These are phyloP conservation scores for Lithosia quadra DNA, from an alignment of 2,888 invertebrate genomes.

Conservation along the genomic window DNA sequence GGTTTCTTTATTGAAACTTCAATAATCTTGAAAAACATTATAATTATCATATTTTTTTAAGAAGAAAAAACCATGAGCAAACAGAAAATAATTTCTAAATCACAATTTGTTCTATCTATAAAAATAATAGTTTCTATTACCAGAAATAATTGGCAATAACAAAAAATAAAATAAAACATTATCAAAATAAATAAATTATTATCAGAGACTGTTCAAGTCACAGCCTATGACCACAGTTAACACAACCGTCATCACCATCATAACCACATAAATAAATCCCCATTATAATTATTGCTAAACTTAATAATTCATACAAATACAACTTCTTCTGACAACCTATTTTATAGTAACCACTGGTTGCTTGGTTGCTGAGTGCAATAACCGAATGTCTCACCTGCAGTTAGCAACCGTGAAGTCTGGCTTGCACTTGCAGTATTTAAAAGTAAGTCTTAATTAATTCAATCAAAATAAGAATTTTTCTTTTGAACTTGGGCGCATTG, in stretches of 20 bases:
- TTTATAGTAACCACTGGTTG: constrained; percentile 31
- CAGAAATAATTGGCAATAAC: no score
- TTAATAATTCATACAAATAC: constrained; percentile 25
- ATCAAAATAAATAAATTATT: no score
- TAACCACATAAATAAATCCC: neutral
- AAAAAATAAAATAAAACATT: no score
- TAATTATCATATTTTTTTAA: no score
- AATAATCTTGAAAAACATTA: no score
- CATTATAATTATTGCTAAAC: neutral
- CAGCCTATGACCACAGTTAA: no score
- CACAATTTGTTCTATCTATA: no score
- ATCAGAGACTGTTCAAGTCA: no score
- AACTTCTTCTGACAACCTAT: constrained; percentile 32
- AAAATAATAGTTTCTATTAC: no score
- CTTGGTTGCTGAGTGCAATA: constrained; percentile 47
- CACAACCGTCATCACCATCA: neutral
- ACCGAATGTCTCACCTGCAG: constrained; percentile 17
- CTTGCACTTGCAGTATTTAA: constrained; percentile 16
- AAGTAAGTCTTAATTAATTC: neutral
- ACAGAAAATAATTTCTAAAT: no score
- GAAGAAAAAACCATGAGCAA: no score
- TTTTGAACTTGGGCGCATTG: neutral
- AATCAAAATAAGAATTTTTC: neutral
- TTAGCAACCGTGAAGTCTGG: constrained; percentile 16
- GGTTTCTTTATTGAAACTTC: no score